Percentiles rank a stretch among this genome's conserved stretches.
Conservation (phyloP, 2,113 vertebrate genomes). For the Paramisgurnus dabryanus region DNA sequence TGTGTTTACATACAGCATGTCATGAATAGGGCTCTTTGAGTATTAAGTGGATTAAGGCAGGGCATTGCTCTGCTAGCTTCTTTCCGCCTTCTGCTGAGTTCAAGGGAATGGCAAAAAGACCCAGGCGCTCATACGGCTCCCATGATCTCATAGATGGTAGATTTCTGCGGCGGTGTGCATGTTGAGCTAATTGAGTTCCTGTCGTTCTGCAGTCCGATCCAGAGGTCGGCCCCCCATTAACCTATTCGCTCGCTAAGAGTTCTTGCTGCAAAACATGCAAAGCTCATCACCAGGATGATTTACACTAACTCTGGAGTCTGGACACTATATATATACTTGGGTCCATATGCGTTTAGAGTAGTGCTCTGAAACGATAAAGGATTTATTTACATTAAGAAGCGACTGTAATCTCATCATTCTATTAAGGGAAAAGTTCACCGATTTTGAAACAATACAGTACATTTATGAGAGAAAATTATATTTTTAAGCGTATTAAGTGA, state of each 20-base stretch:
- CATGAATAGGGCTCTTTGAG: constrained; percentile 55
- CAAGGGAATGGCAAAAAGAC: constrained; percentile 50
- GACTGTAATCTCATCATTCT: constrained; percentile 1
- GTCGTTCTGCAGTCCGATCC: constrained; percentile 72
- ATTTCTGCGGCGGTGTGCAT: constrained; percentile 69
- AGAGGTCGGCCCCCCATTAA: constrained; percentile 66
- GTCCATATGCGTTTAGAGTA: constrained; percentile 48
- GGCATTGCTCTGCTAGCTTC: constrained; percentile 44
- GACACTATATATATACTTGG: constrained; percentile 24
- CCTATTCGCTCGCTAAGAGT: constrained; percentile 44
- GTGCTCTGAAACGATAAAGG: neutral
- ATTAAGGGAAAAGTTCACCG: neutral
- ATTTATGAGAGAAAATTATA: too few relatives aligned
- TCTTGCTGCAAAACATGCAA: constrained; percentile 51
- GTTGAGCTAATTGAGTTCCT: constrained; percentile 75
- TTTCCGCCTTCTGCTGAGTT: constrained; percentile 52
- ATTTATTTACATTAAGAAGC: constrained; percentile 18
- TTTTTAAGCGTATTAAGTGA: too few relatives aligned
- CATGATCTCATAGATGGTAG: constrained; percentile 79
- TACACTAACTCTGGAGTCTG: neutral
- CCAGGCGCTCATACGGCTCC: constrained; percentile 50
- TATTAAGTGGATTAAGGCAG: constrained; percentile 51
- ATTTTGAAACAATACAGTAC: too few relatives aligned
- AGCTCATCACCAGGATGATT: neutral
- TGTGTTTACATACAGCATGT: constrained; percentile 48